These are phyloP conservation scores for Chaetorhynchus papuensis DNA, from an alignment of 2,113 vertebrate genomes.

Conservation along the genomic window DNA sequence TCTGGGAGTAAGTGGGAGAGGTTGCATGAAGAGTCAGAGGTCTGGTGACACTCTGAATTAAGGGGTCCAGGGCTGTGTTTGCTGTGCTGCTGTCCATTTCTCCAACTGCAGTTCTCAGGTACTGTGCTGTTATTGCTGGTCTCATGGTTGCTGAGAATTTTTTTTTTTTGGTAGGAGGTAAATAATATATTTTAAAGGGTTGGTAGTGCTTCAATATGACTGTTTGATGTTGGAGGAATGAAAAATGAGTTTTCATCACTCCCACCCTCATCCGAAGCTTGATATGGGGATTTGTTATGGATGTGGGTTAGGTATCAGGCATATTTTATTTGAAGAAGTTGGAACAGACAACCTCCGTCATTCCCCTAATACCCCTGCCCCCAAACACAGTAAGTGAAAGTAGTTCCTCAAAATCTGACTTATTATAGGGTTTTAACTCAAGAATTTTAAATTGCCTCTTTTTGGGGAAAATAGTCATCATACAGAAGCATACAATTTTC, in stretches of 20 bases:
- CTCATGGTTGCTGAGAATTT: not conserved
- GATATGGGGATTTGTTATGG: not conserved
- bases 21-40: not conserved
- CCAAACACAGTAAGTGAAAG: not conserved
- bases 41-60: not conserved
- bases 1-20: not conserved
- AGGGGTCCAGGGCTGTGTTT: not conserved
- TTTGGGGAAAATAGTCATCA: not conserved
- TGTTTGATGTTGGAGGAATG: not conserved
- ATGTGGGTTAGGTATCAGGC: not conserved
- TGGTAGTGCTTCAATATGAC: not conserved
- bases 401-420: not conserved
- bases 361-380: not conserved
- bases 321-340: not conserved
- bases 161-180: not conserved
- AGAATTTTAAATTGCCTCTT: not conserved
- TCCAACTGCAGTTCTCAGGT: not conserved
- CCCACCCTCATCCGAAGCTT: not conserved
- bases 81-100: not conserved
- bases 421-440: not conserved
- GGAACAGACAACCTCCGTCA: fast-evolving
- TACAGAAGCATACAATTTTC: not conserved
- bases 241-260: not conserved
- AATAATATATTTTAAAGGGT: not conserved
- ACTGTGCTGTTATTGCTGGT: not conserved